A percentile compares a stretch with the other conserved stretches of the same genome.
Conservation (phyloP, 2,888 invertebrate species). For the Capitulum mitella region DNA sequence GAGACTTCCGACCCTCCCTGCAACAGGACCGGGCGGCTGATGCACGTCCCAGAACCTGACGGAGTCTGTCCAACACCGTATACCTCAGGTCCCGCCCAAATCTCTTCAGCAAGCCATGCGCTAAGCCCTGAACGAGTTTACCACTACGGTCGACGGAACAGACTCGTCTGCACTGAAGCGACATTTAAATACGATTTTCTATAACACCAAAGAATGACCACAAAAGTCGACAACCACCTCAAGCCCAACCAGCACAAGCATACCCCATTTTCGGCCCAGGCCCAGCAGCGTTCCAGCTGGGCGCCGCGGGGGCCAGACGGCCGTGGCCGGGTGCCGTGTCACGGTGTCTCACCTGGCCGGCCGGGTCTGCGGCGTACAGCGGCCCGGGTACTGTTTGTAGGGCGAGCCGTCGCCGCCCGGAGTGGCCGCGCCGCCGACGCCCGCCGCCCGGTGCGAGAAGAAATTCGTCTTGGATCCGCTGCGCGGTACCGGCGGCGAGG, state of each 20-base stretch:
- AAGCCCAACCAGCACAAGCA: background rate
- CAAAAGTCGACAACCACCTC: background rate
- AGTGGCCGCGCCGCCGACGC: background rate
- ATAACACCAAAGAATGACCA: background rate
- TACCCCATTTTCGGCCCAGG: conserved; percentile 8
- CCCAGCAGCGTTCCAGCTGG: conserved; percentile 27
- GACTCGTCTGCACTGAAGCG: too few species aligned
- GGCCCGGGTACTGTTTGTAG: conserved; percentile 22
- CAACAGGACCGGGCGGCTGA: too few species aligned
- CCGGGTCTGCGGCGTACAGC: conserved; percentile 32
- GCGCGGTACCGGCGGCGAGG: conserved; percentile 58
- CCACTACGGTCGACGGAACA: too few species aligned
- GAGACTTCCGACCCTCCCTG: conserved; percentile 26
- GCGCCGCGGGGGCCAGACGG: too few species aligned
- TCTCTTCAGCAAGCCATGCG: too few species aligned
- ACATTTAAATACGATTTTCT: background rate
- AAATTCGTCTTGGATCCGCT: conserved; percentile 80
- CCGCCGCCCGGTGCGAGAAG: conserved; percentile 47
- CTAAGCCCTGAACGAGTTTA: too few species aligned
- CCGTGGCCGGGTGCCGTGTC: too few species aligned
- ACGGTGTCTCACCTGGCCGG: conserved; percentile 29
- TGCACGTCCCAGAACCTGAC: too few species aligned
- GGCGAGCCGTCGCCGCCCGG: conserved; percentile 14
- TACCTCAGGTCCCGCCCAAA: too few species aligned
- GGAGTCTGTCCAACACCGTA: too few species aligned